Percentiles rank a stretch among this genome's conserved stretches.
phyloP scores from a whole-genome alignment of 2,888 invertebrate genomes.

The Synanthedon andrenaeformis region DNA sequence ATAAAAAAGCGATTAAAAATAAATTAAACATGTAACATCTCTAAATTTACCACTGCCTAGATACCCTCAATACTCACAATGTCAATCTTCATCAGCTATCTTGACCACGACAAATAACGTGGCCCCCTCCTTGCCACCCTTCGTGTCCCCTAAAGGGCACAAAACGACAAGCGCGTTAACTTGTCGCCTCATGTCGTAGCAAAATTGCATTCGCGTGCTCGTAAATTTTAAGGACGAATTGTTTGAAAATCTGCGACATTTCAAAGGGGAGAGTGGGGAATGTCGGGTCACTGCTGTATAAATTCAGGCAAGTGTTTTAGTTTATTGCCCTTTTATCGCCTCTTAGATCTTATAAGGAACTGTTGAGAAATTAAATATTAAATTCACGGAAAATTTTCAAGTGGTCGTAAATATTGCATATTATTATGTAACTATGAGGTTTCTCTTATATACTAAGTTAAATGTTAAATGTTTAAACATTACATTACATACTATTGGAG shows the following conservation, averaged over 20 bases:
- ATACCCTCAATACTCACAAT: not conserved
- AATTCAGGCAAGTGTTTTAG: not conserved
- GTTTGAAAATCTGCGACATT: not conserved
- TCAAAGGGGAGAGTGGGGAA: not conserved
- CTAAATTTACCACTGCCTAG: no score
- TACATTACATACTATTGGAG: no score
- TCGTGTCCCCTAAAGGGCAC: constrained; percentile 27
- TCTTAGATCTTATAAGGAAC: not conserved
- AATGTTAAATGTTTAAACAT: no score
- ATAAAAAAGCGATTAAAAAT: no score
- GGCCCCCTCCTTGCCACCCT: constrained; percentile 12
- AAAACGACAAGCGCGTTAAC: constrained; percentile 29
- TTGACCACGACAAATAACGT: constrained; percentile 24
- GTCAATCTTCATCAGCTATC: not conserved
- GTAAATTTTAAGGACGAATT: constrained; percentile 22
- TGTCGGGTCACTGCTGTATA: not conserved
- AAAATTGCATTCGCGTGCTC: constrained; percentile 32
- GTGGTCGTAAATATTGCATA: no score
- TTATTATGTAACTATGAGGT: no score
- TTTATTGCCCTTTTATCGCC: not conserved
- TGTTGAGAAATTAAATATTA: not conserved
- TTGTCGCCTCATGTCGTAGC: constrained; percentile 14
- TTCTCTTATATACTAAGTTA: no score
- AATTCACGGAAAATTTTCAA: not conserved
- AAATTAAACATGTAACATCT: no score